Evolutionary conservation across 2,888 invertebrate species (phyloP), one percentile per base, ranked within the genome.

Genomic region (Agriopis marginaria): DNA sequence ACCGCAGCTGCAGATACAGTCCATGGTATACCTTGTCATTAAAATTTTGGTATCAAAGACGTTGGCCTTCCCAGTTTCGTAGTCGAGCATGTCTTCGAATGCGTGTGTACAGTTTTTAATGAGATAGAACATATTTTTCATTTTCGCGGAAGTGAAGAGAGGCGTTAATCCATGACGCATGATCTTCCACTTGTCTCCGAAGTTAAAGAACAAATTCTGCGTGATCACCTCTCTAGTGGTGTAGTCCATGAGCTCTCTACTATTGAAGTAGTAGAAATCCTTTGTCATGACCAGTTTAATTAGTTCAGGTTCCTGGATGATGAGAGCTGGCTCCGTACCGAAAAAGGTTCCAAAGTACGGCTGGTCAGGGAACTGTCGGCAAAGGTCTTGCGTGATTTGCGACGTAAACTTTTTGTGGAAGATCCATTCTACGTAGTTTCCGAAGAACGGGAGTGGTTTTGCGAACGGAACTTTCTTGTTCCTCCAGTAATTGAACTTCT

Each of bases 121-220:
- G 49, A 85, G 65, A 72, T 78, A 70, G 49, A 82, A 85, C 84
- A 85, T 84, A n/a, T 72, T 77, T 56, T 77, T 84, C 78, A 85
- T 76, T 68, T 79, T 83, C 0, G 79, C 75, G 7, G 78, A 77
- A 0, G 83, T 79, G 61, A 83, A 84, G 0, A 82, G 53, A 1
- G 83, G 83, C 0, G 80, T 79, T 6, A 82, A 32, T 39, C 79
- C 82, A 61, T 84, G 82, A 0, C 84, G 77, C 45, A 78, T 42
- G 7, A 81, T 73, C 59, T 75, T 84, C 84, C 82, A 83, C 14
- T 68, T 73, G 60, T 83, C 80, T 0, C 83, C 83, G 59, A 73
- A 66, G 1, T 75, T 54, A 63, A 82, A 81, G 60, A 85, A 82
- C 4, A 85, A n/a, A 47, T 80, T 82, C 47, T 77, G 70, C 0